Percentiles rank a stretch among this genome's conserved stretches.
Conservation (phyloP, 1,140 invertebrate genomes). For the Bombus difficillimus region DNA sequence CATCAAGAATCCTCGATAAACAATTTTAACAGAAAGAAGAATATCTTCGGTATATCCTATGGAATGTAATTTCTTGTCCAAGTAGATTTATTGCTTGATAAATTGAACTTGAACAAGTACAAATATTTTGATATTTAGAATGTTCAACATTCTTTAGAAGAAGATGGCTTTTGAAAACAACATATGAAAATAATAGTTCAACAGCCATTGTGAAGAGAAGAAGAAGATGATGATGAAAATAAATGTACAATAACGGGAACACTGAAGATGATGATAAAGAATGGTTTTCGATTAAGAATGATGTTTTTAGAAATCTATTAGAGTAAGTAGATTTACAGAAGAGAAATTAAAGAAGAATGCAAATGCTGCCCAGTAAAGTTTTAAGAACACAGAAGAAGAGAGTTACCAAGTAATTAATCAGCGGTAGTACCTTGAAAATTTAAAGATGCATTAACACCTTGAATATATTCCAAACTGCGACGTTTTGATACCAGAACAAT, state of each 20-base stretch:
- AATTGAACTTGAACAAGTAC: not conserved
- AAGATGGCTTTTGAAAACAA: too few species aligned
- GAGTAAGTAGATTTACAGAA: not conserved
- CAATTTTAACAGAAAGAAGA: not conserved
- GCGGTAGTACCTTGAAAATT: not conserved
- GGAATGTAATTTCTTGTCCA: not conserved
- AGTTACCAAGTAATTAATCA: not conserved
- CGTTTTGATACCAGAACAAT: not conserved
- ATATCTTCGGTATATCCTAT: not conserved
- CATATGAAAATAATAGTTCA: too few species aligned
- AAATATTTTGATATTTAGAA: not conserved
- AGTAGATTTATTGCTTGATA: not conserved
- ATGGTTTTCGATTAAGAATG: not conserved
- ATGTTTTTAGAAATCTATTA: not conserved
- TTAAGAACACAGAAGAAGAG: not conserved
- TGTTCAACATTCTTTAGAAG: not conserved
- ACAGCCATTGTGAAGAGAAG: not conserved
- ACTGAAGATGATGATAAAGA: not conserved
- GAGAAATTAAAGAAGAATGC: not conserved
- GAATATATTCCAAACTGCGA: slow-evolving; percentile 7
- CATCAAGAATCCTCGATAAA: not conserved
- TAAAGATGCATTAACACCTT: not conserved
- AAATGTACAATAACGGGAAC: not conserved
- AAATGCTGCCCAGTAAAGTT: too few species aligned
- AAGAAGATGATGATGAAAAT: not conserved